A percentile compares a stretch with the other conserved stretches of the same genome.
Evolutionary conservation across 2,888 invertebrate genomes (phyloP).

Genomic region (Hirtodrosophila alboralis): DNA sequence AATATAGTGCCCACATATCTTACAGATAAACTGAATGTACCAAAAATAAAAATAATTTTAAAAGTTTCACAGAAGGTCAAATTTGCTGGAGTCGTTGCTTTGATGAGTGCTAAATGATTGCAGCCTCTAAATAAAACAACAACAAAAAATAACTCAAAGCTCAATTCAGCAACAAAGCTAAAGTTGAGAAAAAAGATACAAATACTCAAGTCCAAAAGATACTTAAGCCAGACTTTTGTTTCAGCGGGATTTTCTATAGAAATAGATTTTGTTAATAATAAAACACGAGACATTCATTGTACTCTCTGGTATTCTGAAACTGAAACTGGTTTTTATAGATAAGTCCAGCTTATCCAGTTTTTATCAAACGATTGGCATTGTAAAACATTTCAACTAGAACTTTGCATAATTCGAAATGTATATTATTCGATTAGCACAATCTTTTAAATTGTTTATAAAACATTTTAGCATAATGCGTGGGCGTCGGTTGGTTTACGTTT

Average conservation of each 20-base stretch:
- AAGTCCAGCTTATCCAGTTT: conserved; percentile 36
- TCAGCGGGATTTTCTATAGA: too few relatives aligned
- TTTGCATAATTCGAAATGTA: conserved; percentile 14
- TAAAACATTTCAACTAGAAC: conserved; percentile 13
- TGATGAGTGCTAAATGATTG: conserved; percentile 63
- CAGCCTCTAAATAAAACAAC: conserved; percentile 49
- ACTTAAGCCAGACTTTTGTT: conserved; percentile 3
- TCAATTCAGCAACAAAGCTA: conserved; percentile 16
- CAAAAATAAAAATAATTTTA: conserved; percentile 35
- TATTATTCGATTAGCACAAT: conserved; percentile 29
- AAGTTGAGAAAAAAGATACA: conserved; percentile 18
- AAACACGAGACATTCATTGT: conserved; percentile 5
- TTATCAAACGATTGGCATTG: not conserved
- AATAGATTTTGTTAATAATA: not conserved
- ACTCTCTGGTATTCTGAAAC: conserved; percentile 7
- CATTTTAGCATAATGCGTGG: conserved; percentile 22
- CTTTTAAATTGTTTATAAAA: conserved; percentile 15
- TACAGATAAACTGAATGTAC: conserved; percentile 29
- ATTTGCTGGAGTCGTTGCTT: conserved; percentile 61
- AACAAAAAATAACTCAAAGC: conserved; percentile 17
- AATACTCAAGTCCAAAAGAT: conserved; percentile 22
- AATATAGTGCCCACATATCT: conserved; percentile 43
- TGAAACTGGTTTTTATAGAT: conserved; percentile 20
- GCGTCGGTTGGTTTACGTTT: conserved; percentile 9
- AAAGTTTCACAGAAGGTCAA: conserved; percentile 60